Evolutionary conservation across 2,113 vertebrate species (phyloP).

Genomic region (Campylomormyrus numenius): DNA sequence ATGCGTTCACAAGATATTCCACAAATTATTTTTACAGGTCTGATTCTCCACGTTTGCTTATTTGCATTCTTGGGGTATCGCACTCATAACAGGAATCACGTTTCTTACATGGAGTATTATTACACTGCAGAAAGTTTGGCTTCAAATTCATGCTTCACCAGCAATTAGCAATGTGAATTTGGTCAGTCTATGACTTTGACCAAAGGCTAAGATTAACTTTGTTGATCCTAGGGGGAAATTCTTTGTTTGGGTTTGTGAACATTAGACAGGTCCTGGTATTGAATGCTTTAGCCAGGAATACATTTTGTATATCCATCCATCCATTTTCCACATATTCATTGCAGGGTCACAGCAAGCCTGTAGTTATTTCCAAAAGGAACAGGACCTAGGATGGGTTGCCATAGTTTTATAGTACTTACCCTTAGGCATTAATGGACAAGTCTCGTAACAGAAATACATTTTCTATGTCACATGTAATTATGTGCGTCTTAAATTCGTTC

Average conservation of each 20-base stretch:
- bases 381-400: not conserved
- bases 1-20: not conserved
- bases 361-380: not conserved
- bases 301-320: not conserved
- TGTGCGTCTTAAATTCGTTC: not conserved
- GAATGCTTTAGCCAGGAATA: not conserved
- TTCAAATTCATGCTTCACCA: not conserved
- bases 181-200: not conserved
- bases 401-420: not conserved
- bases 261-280: not conserved
- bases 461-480: conserved; percentile 21
- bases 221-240: not conserved
- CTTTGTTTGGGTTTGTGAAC: not conserved
- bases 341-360: not conserved
- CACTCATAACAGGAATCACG: not conserved
- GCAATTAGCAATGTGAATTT: not conserved
- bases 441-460: conserved; percentile 8
- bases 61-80: not conserved
- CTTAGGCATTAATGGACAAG: not conserved
- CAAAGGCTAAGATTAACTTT: not conserved
- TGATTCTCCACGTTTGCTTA: not conserved
- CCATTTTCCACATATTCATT: not conserved
- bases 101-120: not conserved
- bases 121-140: not conserved
- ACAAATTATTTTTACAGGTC: not conserved